Base-by-base conservation (phyloP, 1,140 invertebrate species). In the Drosophila pectinifera region DNA sequence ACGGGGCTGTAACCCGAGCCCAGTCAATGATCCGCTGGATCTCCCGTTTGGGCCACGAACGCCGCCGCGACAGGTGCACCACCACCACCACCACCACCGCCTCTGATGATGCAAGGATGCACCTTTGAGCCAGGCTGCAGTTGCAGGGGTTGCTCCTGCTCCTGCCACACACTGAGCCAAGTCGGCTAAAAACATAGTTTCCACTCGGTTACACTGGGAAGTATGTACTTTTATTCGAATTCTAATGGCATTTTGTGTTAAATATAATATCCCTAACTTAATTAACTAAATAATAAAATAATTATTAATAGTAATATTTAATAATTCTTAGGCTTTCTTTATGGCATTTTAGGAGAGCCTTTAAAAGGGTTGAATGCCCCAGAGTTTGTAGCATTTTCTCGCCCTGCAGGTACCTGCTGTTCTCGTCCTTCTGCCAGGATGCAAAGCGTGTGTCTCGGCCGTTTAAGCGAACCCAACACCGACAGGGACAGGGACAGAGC, bases 31-130 rank as follows among this genome's bases (percentile, higher is more conserved):
- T 86, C 82, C 82, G 78, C 70, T 64, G 80, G 78, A 86, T 86
- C 82, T 82, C 62, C 43, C 49, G 45, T 61, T 28, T 56, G 55
- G 45, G n/a, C 58, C 58, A 76, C 56, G 56, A 74, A 67, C 68
- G 74, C 73, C 84, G 58, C 79, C 88, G 68, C 83, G 83, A 88
- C 83, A 88, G 83, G 83, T 88, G 83, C 84, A 89, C 20, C 41
- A 14, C 67, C 65, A 46, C 13, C 65, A 42, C 28, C 58, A 56
- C 24, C 46, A 51, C 43, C 39, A 78, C 28, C 41, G 45, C 55
- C 57, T 53, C 31, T 24, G 49, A 42, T 62, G 83, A 80, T 84
- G 80, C 83, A 89, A 77, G 83, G 83, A 89, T 88, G 83, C 83
- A 88, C 84, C 83, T 88, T 89, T 68, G 70, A 77, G 75, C 74